Evolutionary conservation across 2,888 invertebrate species (phyloP).

Genomic region (Drosophila pullipes): DNA sequence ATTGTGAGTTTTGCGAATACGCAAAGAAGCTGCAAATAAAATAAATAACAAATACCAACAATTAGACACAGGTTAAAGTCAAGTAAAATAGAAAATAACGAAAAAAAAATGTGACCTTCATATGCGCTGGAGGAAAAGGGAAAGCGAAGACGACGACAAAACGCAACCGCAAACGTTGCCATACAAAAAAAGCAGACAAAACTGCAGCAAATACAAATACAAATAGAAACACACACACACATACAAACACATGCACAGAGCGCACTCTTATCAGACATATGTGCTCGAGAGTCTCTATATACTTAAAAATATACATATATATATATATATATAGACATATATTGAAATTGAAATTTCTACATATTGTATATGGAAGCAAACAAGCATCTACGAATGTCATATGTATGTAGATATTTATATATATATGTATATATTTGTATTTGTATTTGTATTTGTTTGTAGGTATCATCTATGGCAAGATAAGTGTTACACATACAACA

Average conservation of each 20-base stretch:
- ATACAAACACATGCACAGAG: not conserved
- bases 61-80: conserved; percentile 52
- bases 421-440: not conserved
- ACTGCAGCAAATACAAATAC: conserved; percentile 18
- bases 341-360: conserved; percentile 10
- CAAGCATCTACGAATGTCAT: conserved; percentile 6
- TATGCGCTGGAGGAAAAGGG: conserved; percentile 50
- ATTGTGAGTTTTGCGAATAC: conserved; percentile 49
- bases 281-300: not conserved
- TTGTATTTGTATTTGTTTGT: not conserved
- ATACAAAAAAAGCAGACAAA: conserved; percentile 9
- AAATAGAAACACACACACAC: conserved; percentile 1
- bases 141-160: conserved; percentile 46
- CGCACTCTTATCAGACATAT: conserved; percentile 24
- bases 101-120: conserved; percentile 59
- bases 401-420: not conserved
- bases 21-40: conserved; percentile 49
- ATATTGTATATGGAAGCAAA: conserved; percentile 11
- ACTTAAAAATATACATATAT: not conserved
- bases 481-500: conserved; percentile 16
- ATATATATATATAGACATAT: not conserved
- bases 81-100: conserved; percentile 27
- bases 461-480: conserved; percentile 20
- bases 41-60: conserved; percentile 14
- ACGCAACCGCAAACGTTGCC: conserved; percentile 19